Percentiles rank a stretch among this genome's conserved stretches.
Evolutionary conservation across 2,113 vertebrate genomes (phyloP).

Genomic region (Lota lota): DNA sequence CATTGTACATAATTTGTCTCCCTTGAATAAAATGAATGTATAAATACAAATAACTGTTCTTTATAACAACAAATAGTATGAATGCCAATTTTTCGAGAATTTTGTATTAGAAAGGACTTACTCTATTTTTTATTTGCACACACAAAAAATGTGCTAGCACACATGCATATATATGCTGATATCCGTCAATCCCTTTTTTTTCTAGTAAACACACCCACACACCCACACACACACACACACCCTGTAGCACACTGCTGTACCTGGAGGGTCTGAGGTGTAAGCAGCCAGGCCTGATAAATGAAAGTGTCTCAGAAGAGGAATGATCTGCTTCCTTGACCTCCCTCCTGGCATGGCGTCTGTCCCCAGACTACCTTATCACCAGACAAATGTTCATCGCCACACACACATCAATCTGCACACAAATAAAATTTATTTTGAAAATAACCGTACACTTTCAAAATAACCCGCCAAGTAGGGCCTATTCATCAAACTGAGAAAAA

Average conservation of each 20-base stretch:
- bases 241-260: slow-evolving; percentile 6
- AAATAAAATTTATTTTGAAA: neutral
- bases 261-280: slow-evolving; percentile 59
- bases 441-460: slow-evolving; percentile 34
- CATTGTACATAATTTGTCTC: slow-evolving; percentile 8
- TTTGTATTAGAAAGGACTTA: too few species aligned
- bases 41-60: too few species aligned
- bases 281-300: slow-evolving; percentile 64
- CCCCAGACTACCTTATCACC: slow-evolving; percentile 63
- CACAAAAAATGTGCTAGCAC: too few species aligned
- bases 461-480: slow-evolving; percentile 22
- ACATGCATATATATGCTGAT: too few species aligned
- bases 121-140: too few species aligned
- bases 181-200: neutral
- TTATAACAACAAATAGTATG: too few species aligned
- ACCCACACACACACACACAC: slow-evolving; percentile 16
- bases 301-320: slow-evolving; percentile 64
- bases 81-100: too few species aligned
- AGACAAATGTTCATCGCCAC: slow-evolving; percentile 59
- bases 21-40: too few species aligned
- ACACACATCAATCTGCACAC: slow-evolving; percentile 47
- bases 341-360: slow-evolving; percentile 68
- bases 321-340: slow-evolving; percentile 68
- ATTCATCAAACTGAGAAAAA: slow-evolving; percentile 20
- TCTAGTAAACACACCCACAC: neutral